phyloP scores from a whole-genome alignment of 2,888 invertebrate species.

The Platycnemis pennipes region DNA sequence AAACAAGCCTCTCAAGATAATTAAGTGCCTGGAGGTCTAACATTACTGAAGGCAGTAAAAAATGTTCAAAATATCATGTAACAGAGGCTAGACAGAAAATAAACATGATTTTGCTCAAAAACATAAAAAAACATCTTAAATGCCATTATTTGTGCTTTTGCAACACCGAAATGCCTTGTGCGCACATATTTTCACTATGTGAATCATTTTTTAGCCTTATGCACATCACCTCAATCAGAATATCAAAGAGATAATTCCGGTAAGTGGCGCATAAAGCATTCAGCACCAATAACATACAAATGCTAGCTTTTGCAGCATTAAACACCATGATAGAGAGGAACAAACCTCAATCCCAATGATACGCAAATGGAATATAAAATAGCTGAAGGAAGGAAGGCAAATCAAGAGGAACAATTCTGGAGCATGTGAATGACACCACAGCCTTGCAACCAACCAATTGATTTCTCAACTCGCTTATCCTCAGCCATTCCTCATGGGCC shows the following conservation, averaged over 20 bases:
- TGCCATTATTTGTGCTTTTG: not conserved
- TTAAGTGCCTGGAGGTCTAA: not conserved
- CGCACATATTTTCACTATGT: not conserved
- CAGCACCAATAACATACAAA: not conserved
- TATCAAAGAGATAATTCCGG: not conserved
- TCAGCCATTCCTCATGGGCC: not conserved
- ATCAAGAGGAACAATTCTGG: not conserved
- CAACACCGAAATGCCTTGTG: not conserved
- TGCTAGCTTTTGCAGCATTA: not conserved
- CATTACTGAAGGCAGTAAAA: not conserved
- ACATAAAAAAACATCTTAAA: not conserved
- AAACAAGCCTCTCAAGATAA: not conserved
- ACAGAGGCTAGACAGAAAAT: not conserved
- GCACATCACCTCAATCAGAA: not conserved
- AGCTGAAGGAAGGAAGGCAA: too few relatives aligned
- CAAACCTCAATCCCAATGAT: not conserved
- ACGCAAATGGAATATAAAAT: not conserved
- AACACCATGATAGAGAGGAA: not conserved
- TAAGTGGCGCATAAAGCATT: not conserved
- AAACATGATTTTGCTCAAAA: not conserved
- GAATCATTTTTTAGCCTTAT: not conserved
- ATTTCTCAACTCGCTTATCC: slow-evolving; percentile 9
- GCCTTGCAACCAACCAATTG: slow-evolving; percentile 18
- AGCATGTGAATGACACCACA: not conserved
- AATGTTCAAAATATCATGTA: not conserved